Evolutionary conservation across 1,140 invertebrate species (phyloP).

Genomic region (Hycleus phaleratus): DNA sequence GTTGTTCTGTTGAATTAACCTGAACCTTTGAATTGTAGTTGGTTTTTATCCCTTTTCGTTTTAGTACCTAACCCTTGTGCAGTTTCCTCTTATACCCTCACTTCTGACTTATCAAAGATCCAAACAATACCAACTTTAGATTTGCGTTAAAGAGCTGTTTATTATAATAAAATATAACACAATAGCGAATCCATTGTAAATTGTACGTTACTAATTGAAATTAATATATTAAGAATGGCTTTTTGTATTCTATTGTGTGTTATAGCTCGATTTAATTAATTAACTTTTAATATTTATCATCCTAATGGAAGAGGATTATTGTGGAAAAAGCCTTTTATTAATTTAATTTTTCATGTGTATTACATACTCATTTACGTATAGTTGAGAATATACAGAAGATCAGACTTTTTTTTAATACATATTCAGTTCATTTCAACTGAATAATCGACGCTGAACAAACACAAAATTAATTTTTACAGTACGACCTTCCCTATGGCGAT

Average conservation of each 20-base stretch:
- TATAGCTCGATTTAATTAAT: conserved; percentile 13
- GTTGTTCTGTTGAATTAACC: neutral
- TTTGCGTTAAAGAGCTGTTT: conserved; percentile 19
- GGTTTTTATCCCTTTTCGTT: no score
- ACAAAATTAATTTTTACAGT: conserved; percentile 16
- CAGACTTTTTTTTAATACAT: neutral
- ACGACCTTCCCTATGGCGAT: conserved; percentile 17
- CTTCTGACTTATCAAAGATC: neutral
- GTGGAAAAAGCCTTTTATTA: neutral
- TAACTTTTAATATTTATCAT: conserved; percentile 15
- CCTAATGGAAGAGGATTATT: neutral
- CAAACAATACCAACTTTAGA: conserved; percentile 16
- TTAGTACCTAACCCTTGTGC: no score
- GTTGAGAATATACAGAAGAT: no score
- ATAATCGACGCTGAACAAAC: conserved; percentile 19
- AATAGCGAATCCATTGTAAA: conserved; percentile 19
- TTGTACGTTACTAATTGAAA: conserved; percentile 19
- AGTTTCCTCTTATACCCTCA: conserved; percentile 8
- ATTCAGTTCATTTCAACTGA: conserved; percentile 13
- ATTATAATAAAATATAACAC: conserved; percentile 18
- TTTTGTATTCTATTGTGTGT: conserved; percentile 3
- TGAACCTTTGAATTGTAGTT: neutral
- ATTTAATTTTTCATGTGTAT: neutral
- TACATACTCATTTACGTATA: neutral
- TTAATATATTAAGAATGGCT: conserved; percentile 17